Percentiles rank a stretch among this genome's conserved stretches.
phyloP scores from a whole-genome alignment of 1,140 invertebrate species.

The Camponotus vicinus region DNA sequence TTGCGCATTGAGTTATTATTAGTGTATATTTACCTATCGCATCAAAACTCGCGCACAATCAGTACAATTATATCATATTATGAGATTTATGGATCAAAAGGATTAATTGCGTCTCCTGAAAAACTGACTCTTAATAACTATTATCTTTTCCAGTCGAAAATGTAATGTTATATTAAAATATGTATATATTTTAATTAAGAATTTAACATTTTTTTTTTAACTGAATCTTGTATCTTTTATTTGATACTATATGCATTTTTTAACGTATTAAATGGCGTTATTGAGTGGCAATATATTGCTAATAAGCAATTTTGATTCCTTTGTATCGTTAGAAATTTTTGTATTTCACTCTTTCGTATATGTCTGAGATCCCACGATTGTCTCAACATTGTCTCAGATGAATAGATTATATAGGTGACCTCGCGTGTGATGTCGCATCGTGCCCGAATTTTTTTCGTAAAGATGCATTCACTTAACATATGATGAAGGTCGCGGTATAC shows the following conservation, averaged over 20 bases:
- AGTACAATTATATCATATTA: conserved; percentile 50
- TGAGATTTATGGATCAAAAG: not conserved
- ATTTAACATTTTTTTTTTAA: not conserved
- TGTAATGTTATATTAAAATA: not conserved
- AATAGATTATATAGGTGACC: conserved; percentile 18
- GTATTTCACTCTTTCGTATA: not conserved
- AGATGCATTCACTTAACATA: conserved; percentile 1
- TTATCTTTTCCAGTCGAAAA: not conserved
- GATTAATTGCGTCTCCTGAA: conserved; percentile 39
- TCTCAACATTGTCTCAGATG: not conserved
- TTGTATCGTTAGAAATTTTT: not conserved
- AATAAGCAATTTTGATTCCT: not conserved
- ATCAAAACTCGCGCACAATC: conserved; percentile 50
- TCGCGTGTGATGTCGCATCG: not conserved
- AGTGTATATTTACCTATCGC: conserved; percentile 45
- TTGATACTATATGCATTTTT: not conserved
- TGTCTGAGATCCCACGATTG: not conserved
- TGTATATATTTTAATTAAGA: not conserved
- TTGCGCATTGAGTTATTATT: conserved; percentile 53
- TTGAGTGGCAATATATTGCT: not conserved
- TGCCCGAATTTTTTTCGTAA: conserved; percentile 36
- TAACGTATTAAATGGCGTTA: not conserved
- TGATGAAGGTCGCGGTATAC: conserved; percentile 9
- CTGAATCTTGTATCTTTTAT: conserved; percentile 8
- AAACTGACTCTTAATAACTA: conserved; percentile 10